Evolutionary conservation across 2,888 invertebrate species (phyloP).

Genomic region (Rhaphigaster nebulosa): DNA sequence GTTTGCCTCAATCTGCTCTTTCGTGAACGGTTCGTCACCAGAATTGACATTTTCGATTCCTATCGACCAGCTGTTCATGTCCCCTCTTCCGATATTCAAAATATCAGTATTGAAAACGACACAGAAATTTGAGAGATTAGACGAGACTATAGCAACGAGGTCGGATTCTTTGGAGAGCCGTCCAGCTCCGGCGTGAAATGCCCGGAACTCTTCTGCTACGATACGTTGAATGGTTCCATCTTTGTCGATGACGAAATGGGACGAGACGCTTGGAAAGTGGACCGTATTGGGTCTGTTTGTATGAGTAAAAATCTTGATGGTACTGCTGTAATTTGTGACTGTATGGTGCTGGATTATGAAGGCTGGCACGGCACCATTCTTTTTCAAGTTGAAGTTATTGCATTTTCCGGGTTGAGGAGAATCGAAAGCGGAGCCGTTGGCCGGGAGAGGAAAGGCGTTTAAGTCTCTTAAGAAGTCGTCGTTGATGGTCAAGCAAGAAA

Average conservation of each 20-base stretch:
- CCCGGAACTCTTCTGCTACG: background rate
- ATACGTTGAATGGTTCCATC: background rate
- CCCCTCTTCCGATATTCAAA: background rate
- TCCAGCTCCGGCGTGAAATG: background rate
- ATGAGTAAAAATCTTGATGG: background rate
- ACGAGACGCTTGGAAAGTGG: background rate
- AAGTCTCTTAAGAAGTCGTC: background rate
- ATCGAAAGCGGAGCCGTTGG: background rate
- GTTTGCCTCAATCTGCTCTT: conserved; percentile 3
- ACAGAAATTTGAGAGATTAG: background rate
- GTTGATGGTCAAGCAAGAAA: background rate
- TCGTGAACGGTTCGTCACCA: conserved; percentile 26
- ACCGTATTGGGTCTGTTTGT: background rate
- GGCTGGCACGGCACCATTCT: background rate
- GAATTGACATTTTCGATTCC: conserved; percentile 33
- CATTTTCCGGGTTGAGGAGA: conserved; percentile 14
- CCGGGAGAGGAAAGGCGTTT: background rate
- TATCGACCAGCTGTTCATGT: conserved; percentile 46
- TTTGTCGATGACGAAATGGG: conserved; percentile 32
- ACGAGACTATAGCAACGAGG: background rate
- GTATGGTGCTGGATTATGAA: conserved; percentile 18
- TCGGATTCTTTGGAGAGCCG: background rate
- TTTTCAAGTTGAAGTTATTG: conserved; percentile 6
- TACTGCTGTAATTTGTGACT: background rate
- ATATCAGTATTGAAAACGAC: conserved; percentile 1